These are phyloP conservation scores for Harpalus rufipes DNA, from an alignment of 2,888 invertebrate genomes.

Conservation along the genomic window DNA sequence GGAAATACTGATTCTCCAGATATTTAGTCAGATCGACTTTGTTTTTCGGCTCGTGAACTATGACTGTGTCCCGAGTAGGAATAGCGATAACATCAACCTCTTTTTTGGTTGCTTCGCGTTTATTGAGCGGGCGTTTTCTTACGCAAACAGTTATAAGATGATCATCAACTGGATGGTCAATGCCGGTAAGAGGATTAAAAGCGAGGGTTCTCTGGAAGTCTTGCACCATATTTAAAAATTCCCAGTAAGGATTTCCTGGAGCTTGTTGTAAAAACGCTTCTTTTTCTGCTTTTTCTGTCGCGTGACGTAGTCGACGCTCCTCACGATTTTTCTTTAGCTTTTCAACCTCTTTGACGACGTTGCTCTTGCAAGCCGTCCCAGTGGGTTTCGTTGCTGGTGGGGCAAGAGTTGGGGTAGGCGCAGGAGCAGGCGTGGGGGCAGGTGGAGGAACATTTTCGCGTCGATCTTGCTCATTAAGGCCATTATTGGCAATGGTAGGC, in stretches of 20 bases:
- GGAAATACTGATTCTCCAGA: conserved; percentile 98
- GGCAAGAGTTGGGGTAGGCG: background rate
- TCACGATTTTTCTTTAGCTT: conserved; percentile 97
- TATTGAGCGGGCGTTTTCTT: conserved; percentile 96
- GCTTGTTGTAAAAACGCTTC: conserved; percentile 96
- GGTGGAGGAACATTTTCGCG: conserved; percentile 63
- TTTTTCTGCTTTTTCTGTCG: conserved; percentile 95
- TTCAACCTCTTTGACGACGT: conserved; percentile 97
- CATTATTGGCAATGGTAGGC: conserved; percentile 28
- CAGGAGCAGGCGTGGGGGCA: background rate
- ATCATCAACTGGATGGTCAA: conserved; percentile 89
- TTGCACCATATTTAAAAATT: conserved; percentile 97
- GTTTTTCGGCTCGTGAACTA: conserved; percentile 94
- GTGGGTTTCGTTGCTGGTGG: background rate
- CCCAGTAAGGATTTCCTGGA: conserved; percentile 99
- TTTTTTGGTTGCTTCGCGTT: conserved; percentile 90
- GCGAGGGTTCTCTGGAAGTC: conserved; percentile 89
- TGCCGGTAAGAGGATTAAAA: conserved; percentile 90
- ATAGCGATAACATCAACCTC: conserved; percentile 98
- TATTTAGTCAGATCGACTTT: conserved; percentile 99
- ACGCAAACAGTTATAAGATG: conserved; percentile 99
- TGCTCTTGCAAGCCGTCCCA: conserved; percentile 81
- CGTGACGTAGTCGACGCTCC: conserved; percentile 94
- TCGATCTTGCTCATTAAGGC: conserved; percentile 61
- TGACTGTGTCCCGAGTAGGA: conserved; percentile 94